Evolutionary conservation across 2,888 invertebrate species (phyloP), one percentile per base, ranked within the genome.

Genomic region (Ophion obscuratus): DNA sequence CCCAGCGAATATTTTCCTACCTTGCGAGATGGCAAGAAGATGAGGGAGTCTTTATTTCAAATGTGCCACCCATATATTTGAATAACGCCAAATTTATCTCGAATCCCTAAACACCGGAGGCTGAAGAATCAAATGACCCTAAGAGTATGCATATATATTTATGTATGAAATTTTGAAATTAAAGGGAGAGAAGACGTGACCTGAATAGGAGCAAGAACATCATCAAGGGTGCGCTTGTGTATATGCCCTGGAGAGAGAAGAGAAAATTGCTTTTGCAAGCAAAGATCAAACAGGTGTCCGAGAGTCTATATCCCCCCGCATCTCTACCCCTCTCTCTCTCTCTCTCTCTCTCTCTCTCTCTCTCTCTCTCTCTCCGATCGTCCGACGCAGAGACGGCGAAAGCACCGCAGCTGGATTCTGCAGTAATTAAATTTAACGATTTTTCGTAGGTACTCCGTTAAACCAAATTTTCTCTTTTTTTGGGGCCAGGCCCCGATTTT

Each of bases 251-350:
- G 59, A 47, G 47, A 53, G 64, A 68, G 80, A 80, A 75, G 73
- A 73, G 80, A 67, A 47, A 66, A 73, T 74, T 73, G 81, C 73
- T 64, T 78, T 83, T 62, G 77, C 74, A 77, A 75, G 79, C 78
- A 86, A 87, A 89, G 90, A 91, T 91, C 92, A 92, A 92, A 92
- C 91, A 92, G 92, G 91, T 92, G 92, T 91, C 89, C 88, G 89
- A 89, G 87, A 84, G 73, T 66, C 74, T 70, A 78, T 81, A 81
- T 36, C 27, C 80, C 62, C 31, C n/a, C 44, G n/a, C n/a, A n/a
- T n/a, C n/a, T n/a, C n/a, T n/a, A n/a, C 59, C 71, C 20, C 47
- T 36, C 59, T 40, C 57, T 24, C 24, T 24, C 24, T 24, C 24
- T 64, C 71, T 27, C 47, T 36, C 59, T 40, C 57, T 62, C 27